Conservation (phyloP, 2,113 vertebrate species). For the Hippotragus niger region DNA sequence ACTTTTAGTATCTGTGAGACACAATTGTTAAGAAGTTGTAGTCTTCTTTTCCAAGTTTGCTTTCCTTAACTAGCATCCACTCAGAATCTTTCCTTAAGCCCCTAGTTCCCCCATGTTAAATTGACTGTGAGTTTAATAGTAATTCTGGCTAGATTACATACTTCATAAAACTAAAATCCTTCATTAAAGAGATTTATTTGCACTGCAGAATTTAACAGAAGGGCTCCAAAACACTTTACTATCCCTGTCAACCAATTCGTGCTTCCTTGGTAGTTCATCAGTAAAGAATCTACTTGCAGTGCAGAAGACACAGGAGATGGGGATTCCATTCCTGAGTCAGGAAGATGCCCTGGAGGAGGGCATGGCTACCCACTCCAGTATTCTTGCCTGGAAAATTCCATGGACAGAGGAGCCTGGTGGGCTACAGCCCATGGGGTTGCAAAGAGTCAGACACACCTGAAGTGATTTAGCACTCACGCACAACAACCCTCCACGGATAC, state of each 20-base stretch:
- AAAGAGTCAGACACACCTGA: neutral
- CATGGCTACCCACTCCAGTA: neutral
- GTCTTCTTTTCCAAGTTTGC: neutral
- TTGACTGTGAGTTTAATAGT: neutral
- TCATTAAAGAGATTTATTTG: neutral
- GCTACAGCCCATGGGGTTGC: neutral
- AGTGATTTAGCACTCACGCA: neutral
- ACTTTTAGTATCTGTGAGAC: neutral
- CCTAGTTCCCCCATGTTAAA: no score
- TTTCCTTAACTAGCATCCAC: neutral
- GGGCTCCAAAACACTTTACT: neutral
- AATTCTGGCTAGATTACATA: neutral
- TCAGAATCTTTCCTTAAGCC: neutral
- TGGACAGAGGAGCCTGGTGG: neutral
- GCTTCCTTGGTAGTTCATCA: neutral
- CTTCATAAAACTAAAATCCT: neutral
- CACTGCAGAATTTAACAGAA: neutral
- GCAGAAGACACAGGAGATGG: neutral
- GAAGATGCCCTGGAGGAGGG: neutral
- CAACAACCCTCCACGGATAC: neutral
- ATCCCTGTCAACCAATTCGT: rapidly evolving
- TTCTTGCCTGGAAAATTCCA: neutral
- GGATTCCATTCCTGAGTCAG: neutral
- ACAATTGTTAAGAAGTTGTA: neutral
- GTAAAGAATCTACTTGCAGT: neutral